A percentile compares a stretch with the other conserved stretches of the same genome.
phyloP scores from a whole-genome alignment of 2,113 vertebrate species.

The Tachycineta bicolor region DNA sequence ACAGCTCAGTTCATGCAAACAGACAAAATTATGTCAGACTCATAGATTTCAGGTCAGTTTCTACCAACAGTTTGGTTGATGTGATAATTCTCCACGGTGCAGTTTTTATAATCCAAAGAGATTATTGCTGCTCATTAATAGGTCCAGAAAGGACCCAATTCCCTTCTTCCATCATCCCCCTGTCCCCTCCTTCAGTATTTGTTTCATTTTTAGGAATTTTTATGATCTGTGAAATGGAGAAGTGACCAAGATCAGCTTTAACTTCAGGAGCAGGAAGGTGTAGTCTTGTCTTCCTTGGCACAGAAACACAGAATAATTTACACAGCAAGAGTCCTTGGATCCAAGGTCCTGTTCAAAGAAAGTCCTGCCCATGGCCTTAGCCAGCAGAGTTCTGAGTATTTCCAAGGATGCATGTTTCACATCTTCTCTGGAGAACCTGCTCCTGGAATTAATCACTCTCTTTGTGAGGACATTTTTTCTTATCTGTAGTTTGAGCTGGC shows the following conservation, averaged over 20 bases:
- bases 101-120: neutral
- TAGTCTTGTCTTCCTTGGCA: neutral
- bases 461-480: neutral
- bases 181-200: neutral
- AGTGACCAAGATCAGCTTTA: neutral
- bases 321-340: neutral
- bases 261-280: accelerated
- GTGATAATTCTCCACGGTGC: neutral
- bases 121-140: neutral
- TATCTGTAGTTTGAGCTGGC: neutral
- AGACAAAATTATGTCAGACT: neutral
- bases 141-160: neutral
- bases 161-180: neutral
- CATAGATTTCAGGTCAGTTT: neutral
- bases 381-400: neutral
- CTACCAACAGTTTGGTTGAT: neutral
- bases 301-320: neutral
- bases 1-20: neutral
- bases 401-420: neutral
- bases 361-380: neutral
- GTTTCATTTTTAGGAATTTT: neutral
- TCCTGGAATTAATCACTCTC: neutral
- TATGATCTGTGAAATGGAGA: neutral
- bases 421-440: neutral
- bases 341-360: neutral